Evolutionary conservation across 2,888 invertebrate species (phyloP), one percentile per base, ranked within the genome.

Genomic region (Argyresthia goedartella): DNA sequence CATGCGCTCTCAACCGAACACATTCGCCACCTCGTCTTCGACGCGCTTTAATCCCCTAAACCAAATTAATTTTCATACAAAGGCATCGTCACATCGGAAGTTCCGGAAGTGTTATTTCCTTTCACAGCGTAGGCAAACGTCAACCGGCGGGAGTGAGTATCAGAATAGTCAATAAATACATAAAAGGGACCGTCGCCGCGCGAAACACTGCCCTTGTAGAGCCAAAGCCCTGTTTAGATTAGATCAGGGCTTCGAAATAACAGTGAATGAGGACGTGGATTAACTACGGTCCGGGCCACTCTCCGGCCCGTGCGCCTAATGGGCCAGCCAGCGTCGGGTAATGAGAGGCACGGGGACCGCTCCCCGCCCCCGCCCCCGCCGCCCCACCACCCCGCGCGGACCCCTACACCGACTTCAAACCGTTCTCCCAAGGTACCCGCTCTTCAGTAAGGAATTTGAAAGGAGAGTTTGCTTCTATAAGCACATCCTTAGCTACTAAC

Each of bases 221-320:
- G 80, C 76, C 81, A 82, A 82, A 86, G 82, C 81, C 76, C 78
- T 81, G 85, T 85, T 86, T 84, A 86, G 85, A 86, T 86, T 86
- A 85, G 85, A 86, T 85, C 84, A 85, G 84, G 80, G 82, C 85
- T 84, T 82, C 80, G 82, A 82, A 86, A 86, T 86, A 86, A 86
- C 86, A 86, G 84, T 81, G 84, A 86, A 86, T 84, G 84, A 86
- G 85, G 84, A 84, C 82, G 80, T 82, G 86, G 86, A 85, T 86
- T 86, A 85, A 86, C 84, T 85, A 82, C 82, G 86, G 84, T 84
- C 81, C 82, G 81, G 79, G 71, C 77, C 80, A 82, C 80, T 81
- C 25, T 25, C 76, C 71, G 81, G 80, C 75, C 81, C 80, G 79
- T 79, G 81, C 79, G 79, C 80, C 79, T 82, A 85, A 85, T 85